Conservation (phyloP, 1,140 invertebrate species). For the Acromyrmex heyeri region DNA sequence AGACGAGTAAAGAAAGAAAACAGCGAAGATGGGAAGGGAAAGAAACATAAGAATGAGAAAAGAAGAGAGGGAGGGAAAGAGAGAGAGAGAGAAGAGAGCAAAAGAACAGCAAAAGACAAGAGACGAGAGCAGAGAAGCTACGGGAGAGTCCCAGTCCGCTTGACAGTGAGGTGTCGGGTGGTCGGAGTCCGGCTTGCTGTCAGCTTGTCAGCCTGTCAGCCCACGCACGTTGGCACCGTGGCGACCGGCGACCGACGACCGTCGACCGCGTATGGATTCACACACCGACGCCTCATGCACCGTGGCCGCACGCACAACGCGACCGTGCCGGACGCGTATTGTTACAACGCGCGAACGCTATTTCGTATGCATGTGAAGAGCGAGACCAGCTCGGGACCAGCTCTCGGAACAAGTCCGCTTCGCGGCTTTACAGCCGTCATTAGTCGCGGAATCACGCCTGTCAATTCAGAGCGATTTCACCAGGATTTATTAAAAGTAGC, state of each 20-base stretch:
- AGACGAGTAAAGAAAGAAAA: conserved; percentile 55
- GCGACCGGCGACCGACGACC: conserved; percentile 13
- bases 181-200: conserved; percentile 81
- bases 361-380: conserved; percentile 54
- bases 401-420: conserved; percentile 38
- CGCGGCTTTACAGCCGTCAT: conserved; percentile 69
- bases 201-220: conserved; percentile 85
- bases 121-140: conserved; percentile 78
- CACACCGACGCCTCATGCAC: conserved; percentile 74
- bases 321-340: conserved; percentile 60
- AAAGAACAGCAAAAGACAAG: conserved; percentile 61
- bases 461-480: conserved; percentile 57
- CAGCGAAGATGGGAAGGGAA: conserved; percentile 29
- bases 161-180: conserved; percentile 85
- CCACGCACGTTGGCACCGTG: conserved; percentile 84
- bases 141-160: conserved; percentile 78
- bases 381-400: background rate
- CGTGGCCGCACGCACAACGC: conserved; percentile 46
- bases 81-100: conserved; percentile 42
- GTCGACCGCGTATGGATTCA: conserved; percentile 71
- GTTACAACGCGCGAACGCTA: conserved; percentile 49
- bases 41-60: conserved; percentile 28
- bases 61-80: background rate
- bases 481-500: conserved; percentile 59
- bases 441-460: conserved; percentile 66